phyloP scores from a whole-genome alignment of 2,888 invertebrate genomes.

The Dolichopus griseipennis region DNA sequence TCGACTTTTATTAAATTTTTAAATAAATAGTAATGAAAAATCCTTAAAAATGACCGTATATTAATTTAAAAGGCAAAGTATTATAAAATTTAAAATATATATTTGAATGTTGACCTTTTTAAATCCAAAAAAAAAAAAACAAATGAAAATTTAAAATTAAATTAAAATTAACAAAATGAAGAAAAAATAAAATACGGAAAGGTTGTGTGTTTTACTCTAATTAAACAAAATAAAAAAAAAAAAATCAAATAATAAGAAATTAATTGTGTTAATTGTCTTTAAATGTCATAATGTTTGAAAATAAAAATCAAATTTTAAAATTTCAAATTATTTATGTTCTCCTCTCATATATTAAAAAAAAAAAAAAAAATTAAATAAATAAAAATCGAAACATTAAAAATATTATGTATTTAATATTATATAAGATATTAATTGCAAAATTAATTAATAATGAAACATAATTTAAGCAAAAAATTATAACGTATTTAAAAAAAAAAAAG shows the following conservation, averaged over 20 bases:
- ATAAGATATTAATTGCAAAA: background rate
- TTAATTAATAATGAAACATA: background rate
- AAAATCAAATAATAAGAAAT: background rate
- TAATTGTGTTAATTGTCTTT: conserved; percentile 3
- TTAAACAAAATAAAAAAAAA: background rate
- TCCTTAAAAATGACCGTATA: too few species aligned
- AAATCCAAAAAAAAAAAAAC: background rate
- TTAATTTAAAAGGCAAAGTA: too few species aligned
- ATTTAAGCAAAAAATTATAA: background rate
- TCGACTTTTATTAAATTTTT: too few species aligned
- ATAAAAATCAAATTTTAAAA: background rate
- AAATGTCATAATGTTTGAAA: background rate
- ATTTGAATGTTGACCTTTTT: background rate
- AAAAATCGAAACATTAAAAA: background rate
- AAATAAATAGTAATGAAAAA: too few species aligned
- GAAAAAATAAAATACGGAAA: background rate
- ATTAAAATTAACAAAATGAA: background rate
- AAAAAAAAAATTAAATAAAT: background rate
- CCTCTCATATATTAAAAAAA: background rate
- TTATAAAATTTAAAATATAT: too few species aligned
- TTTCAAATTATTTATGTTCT: background rate
- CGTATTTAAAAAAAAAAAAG: too few species aligned
- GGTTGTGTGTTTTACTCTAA: conserved; percentile 1
- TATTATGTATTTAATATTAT: background rate
- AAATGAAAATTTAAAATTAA: background rate